phyloP scores from a whole-genome alignment of 2,113 vertebrate genomes.

The Etheostoma cragini region DNA sequence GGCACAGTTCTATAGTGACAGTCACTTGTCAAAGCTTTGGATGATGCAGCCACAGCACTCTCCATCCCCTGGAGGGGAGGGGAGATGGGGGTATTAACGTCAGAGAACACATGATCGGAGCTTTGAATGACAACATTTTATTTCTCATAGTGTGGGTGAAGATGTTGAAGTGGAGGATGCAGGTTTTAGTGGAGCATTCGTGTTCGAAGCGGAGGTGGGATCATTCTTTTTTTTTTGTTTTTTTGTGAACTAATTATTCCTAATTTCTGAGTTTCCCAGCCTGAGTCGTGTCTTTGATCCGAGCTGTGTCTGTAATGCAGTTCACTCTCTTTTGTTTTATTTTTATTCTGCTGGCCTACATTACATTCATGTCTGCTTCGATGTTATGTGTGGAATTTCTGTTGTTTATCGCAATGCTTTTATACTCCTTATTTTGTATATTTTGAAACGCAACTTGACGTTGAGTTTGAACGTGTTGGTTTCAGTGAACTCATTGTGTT shows the following conservation, averaged over 20 bases:
- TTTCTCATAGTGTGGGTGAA: slow-evolving; percentile 12
- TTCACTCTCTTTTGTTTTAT: slow-evolving; percentile 26
- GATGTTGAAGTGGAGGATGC: slow-evolving; percentile 17
- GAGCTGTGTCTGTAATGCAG: not conserved
- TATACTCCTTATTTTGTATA: not conserved
- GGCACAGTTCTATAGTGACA: slow-evolving; percentile 51
- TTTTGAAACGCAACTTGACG: not conserved
- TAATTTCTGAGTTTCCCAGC: not conserved
- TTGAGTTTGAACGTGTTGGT: not conserved
- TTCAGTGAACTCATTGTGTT: not conserved
- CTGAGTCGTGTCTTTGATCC: slow-evolving; percentile 7
- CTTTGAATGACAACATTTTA: slow-evolving; percentile 8
- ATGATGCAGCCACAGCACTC: slow-evolving; percentile 53
- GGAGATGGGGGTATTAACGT: not conserved
- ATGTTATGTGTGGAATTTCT: slow-evolving; percentile 48
- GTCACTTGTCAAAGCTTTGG: slow-evolving; percentile 68
- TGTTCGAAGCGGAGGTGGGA: slow-evolving; percentile 10
- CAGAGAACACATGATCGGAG: slow-evolving; percentile 37
- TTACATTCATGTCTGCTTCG: slow-evolving; percentile 43
- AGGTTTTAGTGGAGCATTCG: not conserved
- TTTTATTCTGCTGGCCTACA: slow-evolving; percentile 29
- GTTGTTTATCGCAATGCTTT: not conserved
- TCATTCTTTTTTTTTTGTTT: accelerated
- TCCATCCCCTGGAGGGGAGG: slow-evolving; percentile 19
- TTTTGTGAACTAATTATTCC: not conserved